Conservation (phyloP, 2,888 invertebrate genomes). For the Acronicta alni region DNA sequence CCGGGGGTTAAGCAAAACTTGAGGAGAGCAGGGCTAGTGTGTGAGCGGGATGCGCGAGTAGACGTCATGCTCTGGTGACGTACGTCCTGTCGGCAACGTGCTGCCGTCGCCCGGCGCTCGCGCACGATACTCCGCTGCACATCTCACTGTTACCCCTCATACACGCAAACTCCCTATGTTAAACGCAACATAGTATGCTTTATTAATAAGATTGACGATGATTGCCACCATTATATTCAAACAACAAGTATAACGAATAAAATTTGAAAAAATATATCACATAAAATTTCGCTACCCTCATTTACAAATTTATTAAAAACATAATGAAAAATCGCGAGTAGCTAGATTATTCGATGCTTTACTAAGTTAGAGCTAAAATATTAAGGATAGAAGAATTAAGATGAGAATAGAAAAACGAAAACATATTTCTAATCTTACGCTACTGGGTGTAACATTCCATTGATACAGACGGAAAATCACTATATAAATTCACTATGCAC, state of each 20-base stretch:
- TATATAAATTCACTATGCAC: constrained; percentile 82
- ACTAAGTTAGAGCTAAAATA: constrained; percentile 14
- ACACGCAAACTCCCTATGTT: constrained; percentile 16
- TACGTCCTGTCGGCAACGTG: constrained; percentile 73
- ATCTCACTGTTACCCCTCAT: constrained; percentile 55
- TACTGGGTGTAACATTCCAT: constrained; percentile 81
- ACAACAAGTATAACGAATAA: constrained; percentile 2
- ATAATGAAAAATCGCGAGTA: constrained; percentile 6
- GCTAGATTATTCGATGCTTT: constrained; percentile 11
- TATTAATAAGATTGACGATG: constrained; percentile 7
- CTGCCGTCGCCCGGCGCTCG: constrained; percentile 43
- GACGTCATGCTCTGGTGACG: constrained; percentile 83
- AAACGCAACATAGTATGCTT: constrained; percentile 1
- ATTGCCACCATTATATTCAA: constrained; percentile 9
- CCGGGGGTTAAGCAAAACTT: constrained; percentile 64
- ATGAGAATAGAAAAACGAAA: constrained; percentile 62
- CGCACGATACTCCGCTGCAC: constrained; percentile 40
- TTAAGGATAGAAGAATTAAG: constrained; percentile 15
- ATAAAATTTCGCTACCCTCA: constrained; percentile 49
- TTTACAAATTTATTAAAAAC: constrained; percentile 24
- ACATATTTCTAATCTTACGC: constrained; percentile 80
- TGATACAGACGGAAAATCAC: constrained; percentile 77
- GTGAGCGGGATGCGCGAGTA: constrained; percentile 65
- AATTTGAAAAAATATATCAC: constrained; percentile 17
- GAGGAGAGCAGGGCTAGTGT: constrained; percentile 61